Evolutionary conservation across 2,113 vertebrate species (phyloP), one percentile per base, ranked within the genome.

Genomic region (Hemiscyllium ocellatum): DNA sequence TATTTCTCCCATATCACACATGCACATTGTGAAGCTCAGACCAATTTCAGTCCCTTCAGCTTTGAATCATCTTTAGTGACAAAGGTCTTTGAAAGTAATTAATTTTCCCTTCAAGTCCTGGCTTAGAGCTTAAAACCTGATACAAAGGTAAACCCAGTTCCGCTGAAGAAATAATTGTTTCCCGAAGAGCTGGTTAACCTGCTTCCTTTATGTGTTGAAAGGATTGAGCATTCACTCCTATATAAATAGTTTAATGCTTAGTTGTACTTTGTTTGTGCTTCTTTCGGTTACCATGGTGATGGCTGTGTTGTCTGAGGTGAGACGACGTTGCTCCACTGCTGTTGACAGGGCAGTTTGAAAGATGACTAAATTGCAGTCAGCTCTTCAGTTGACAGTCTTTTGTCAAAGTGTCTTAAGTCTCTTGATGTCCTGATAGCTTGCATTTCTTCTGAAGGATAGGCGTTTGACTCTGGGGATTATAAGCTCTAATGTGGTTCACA

Each of bases 281-380:
- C 94, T 47, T 52, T 52, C 42, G 76, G 96, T 97, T 97, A 96
- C 96, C 95, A 0, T 93, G 96, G 20, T 97, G 97, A 97, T 96
- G 33, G 97, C 97, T 97, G 97, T 1, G 96, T 1, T 97, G 96
- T 66, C 47, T 70, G 96, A 66, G 96, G 96, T 96, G 96, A 96
- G 96, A 96, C 96, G 96, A 96, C 96, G 97, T 96, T 96, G 96
- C 95, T 97, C 96, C 7, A 68, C 96, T 96, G 0, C 22, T 97
- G 0, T 96, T 96, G 97, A 96, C 97, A 97, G 97, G 47, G 0
- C 72, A 4, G 0, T 66, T 93, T 96, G 97, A 33, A 72, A 76
- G 94, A 96, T 96, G 97, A 97, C 96, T 22, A 1, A 95, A 97
- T 86, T 26, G 69, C 95, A 96, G 96, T 6, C 56, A 96, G 95